Base-by-base conservation (phyloP, 2,888 invertebrate genomes). In the Mystacides longicornis region DNA sequence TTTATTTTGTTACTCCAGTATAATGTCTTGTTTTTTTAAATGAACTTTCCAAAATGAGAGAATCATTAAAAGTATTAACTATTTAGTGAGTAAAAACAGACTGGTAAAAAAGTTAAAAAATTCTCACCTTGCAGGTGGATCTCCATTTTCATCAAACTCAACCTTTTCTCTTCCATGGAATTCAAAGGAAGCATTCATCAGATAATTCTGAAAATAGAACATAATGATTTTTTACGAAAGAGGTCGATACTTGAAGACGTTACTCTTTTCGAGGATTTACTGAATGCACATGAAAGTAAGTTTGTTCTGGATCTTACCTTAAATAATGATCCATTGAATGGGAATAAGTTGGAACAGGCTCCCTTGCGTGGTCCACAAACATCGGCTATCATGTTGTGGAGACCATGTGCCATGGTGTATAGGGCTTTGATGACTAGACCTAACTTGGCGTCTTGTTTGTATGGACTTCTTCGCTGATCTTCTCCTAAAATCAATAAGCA, bases 361-460 rank as follows among this genome's bases (percentile, higher is more conserved):
- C 82, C 80, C 1, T 67, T 63, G 37, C 70, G 69, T 54, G 67
- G 66, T 48, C 85, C 78, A 67, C 87, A 88, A 54, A 82, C 67
- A 59, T 81, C 81, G 63, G 75, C 73, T 60, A 82, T 81, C 85
- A 88, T 85, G 64, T 78, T 78, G 67, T 87, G 83, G 50, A 89
- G 73, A 7, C 85, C 89, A 66, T 83, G 77, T 5, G 87, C 89
- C 70, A 89, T 80, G 2, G 86, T 85, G 71, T 84, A 82, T 62
- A 89, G 81, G 2, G 89, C 86, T 68, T 88, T 88, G 65, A 86
- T 83, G 37, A 89, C 87, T 67, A 89, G 86, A 62, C 85, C 86
- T 68, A 89, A 77, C 71, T 89, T 89, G 18, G 88, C 83, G 70
- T 90, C 89, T 67, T 86, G 86, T 53, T 78, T 79, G 69, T 84